Evolutionary conservation across 2,888 invertebrate genomes (phyloP), one percentile per base, ranked within the genome.

Genomic region (Laspeyria flexula): DNA sequence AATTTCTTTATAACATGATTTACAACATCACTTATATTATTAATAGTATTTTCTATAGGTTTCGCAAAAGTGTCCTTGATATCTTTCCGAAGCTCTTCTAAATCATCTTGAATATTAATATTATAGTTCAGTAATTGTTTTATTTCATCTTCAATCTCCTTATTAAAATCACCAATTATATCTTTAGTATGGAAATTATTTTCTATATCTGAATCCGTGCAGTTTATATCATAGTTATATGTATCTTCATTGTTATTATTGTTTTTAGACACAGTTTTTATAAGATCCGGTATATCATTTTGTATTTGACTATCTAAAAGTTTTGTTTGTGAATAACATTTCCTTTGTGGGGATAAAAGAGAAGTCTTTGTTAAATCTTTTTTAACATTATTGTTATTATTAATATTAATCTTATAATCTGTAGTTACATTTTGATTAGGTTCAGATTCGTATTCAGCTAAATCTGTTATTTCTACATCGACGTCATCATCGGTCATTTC

Each of bases 111-210:
- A 63, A 90, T 90, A 66, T 90, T 90, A 16, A 91, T 86, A 58
- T 91, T 91, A 61, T 90, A 87, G 72, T 90, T 90, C 23, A 90
- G 75, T 56, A 93, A 79, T 61, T 88, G 87, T 60, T 90, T 93
- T 43, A 94, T 91, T 86, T 94, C 94, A 52, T 93, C 92, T 83
- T 93, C 93, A 31, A 94, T 86, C 85, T 94, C 94, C 76, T 93
- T 93, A 54, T 93, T 93, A 63, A 94, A 94, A 77, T 94, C 93
- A 18, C 93, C 94, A 53, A 94, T 92, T 35, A 94, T 93, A 69
- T 93, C 89, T 66, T 86, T 88, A 3, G 88, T 79, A 33, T 88
- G 73, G 65, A 91, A 91, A 67, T 92, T 91, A 62, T 90, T 90
- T 73, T 92, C 92, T 64, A 91, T 87, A 60, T 91, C 92, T 25